phyloP scores from a whole-genome alignment of 2,888 invertebrate genomes.

The Lasius platythorax region DNA sequence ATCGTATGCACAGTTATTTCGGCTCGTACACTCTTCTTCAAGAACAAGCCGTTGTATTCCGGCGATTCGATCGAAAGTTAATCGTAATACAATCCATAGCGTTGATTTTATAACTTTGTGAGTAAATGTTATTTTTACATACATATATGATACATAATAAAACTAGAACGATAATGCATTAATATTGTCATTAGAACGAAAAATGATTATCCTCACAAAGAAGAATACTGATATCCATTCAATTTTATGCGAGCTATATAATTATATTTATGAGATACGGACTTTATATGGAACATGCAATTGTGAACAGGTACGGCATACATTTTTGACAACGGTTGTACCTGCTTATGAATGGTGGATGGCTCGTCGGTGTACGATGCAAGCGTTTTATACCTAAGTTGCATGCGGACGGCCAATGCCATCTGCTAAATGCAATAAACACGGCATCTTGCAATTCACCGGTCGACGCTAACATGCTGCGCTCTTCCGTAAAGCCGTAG shows the following conservation, averaged over 20 bases:
- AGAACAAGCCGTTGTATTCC: constrained; percentile 48
- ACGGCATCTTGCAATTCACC: constrained; percentile 81
- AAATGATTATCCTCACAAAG: not conserved
- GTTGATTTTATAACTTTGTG: not conserved
- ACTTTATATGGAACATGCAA: not conserved
- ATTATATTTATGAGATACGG: not conserved
- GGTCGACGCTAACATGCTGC: constrained; percentile 69
- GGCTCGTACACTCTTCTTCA: constrained; percentile 73
- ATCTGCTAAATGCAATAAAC: constrained; percentile 81
- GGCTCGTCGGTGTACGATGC: constrained; percentile 60
- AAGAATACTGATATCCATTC: not conserved
- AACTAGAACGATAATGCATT: not conserved
- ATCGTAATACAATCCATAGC: not conserved
- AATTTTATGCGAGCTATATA: not conserved
- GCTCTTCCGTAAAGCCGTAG: constrained; percentile 65
- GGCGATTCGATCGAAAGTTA: not conserved
- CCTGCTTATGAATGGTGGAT: constrained; percentile 63
- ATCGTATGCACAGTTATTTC: constrained; percentile 76
- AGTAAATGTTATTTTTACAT: not conserved
- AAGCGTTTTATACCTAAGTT: constrained; percentile 74
- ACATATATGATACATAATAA: not conserved
- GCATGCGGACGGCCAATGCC: constrained; percentile 80
- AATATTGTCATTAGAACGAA: not conserved
- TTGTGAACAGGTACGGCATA: not conserved
- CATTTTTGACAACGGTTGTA: constrained; percentile 71